phyloP scores from a whole-genome alignment of 2,797 vertebrate species.

The Hippocampus kuda region DNA sequence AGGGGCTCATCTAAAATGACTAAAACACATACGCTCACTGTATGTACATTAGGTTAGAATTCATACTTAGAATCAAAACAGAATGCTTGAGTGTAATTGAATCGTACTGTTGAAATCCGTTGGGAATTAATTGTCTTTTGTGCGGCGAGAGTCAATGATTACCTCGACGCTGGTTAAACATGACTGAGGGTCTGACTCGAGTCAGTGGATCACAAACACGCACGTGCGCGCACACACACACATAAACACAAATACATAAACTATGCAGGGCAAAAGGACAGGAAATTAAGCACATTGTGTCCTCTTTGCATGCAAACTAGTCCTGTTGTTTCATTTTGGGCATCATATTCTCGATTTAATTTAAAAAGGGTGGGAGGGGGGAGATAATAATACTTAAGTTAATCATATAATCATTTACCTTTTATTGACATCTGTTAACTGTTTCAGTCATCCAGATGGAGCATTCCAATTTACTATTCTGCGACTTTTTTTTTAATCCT shows the following conservation, averaged over 20 bases:
- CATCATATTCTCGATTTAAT: no score
- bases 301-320: not conserved
- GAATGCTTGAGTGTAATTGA: not conserved
- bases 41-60: not conserved
- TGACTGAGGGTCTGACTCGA: slow-evolving; percentile 6
- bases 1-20: not conserved
- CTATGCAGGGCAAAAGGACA: not conserved
- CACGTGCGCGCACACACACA: not conserved
- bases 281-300: not conserved
- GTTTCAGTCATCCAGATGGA: not conserved
- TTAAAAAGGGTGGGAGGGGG: no score
- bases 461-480: not conserved
- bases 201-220: slow-evolving; percentile 14
- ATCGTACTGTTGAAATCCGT: not conserved
- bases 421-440: not conserved
- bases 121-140: not conserved
- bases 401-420: not conserved
- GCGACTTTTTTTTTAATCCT: not conserved
- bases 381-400: no score
- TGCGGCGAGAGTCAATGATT: slow-evolving; percentile 28
- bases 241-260: not conserved
- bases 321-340: not conserved
- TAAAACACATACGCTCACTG: not conserved
- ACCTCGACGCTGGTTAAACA: slow-evolving; percentile 15
- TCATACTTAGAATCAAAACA: not conserved